Evolutionary conservation across 2,797 vertebrate genomes (phyloP).

Genomic region (Premnoplex brunnescens): DNA sequence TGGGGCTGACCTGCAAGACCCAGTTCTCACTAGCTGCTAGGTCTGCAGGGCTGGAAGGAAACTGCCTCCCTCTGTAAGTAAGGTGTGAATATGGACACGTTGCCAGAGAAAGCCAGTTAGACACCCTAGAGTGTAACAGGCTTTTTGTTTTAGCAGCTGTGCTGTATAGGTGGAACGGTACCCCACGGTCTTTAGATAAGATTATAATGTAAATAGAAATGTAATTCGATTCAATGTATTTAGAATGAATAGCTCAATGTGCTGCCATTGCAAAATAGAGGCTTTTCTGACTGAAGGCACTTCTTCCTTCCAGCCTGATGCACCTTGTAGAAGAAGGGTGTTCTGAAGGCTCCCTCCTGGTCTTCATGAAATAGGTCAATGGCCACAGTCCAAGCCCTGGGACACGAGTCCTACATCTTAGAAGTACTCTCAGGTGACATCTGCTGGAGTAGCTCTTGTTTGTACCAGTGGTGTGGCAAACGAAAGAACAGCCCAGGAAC

Average conservation of each 20-base stretch:
- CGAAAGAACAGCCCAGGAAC: background rate
- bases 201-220: background rate
- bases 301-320: background rate
- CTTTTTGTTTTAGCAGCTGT: background rate
- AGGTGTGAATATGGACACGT: background rate
- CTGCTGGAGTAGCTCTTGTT: background rate
- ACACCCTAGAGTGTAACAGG: background rate
- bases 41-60: background rate
- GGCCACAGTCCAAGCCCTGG: background rate
- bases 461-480: background rate
- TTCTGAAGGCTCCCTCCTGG: background rate
- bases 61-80: background rate
- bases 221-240: background rate
- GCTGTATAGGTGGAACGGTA: background rate
- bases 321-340: background rate
- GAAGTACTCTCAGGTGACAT: background rate
- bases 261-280: background rate
- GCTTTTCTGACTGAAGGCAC: background rate
- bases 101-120: background rate
- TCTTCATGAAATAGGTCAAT: background rate
- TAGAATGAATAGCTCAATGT: background rate
- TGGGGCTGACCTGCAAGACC: background rate
- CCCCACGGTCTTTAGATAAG: background rate
- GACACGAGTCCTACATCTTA: fast-evolving
- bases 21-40: background rate